phyloP scores from a whole-genome alignment of 2,113 vertebrate species.

The Heterochromis multidens region DNA sequence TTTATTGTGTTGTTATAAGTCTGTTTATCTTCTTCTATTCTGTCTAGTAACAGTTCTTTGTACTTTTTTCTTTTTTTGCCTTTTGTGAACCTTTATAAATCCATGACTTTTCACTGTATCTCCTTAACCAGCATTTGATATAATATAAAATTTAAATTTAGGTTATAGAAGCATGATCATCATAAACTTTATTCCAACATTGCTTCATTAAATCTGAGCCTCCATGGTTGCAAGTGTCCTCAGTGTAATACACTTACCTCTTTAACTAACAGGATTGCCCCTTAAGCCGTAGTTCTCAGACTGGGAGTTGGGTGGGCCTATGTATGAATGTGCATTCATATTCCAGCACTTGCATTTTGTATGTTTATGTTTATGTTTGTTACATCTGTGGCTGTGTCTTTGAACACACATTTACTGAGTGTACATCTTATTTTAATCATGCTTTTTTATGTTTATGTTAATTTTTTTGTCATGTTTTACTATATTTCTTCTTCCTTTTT shows the following conservation, averaged over 20 bases:
- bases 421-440: too few relatives aligned
- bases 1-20: background rate
- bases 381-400: too few relatives aligned
- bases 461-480: too few relatives aligned
- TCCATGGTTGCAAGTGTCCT: background rate
- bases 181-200: background rate
- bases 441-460: too few relatives aligned
- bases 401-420: too few relatives aligned
- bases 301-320: too few relatives aligned
- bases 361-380: too few relatives aligned
- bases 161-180: background rate
- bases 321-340: too few relatives aligned
- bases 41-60: background rate
- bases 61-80: background rate
- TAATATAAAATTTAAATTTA: background rate
- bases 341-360: too few relatives aligned
- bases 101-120: background rate
- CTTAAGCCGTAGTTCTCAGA: background rate
- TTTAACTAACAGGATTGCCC: background rate
- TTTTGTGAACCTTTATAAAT: background rate
- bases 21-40: background rate
- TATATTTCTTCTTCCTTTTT: too few relatives aligned
- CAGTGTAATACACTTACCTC: background rate
- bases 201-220: background rate
- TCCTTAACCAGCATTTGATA: too few relatives aligned